A percentile compares a stretch with the other conserved stretches of the same genome.
These are phyloP conservation scores for Pseudomyrmex flavicornis DNA, from an alignment of 1,140 invertebrate species.

Conservation along the genomic window DNA sequence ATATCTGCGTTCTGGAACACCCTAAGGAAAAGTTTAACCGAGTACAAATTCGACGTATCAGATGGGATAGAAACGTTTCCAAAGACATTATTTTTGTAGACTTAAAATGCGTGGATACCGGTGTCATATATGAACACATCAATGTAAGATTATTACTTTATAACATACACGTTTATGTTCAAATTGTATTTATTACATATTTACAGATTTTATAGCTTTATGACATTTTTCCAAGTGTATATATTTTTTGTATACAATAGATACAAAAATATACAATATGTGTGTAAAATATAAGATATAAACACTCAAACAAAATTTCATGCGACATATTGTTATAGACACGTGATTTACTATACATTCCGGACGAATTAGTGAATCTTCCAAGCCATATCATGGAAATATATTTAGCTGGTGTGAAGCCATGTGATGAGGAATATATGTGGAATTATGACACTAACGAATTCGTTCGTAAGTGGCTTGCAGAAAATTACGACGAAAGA, in stretches of 20 bases:
- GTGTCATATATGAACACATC: slow-evolving; percentile 67
- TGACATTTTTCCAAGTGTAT: too few relatives aligned
- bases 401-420: slow-evolving; percentile 76
- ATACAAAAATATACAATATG: background rate
- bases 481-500: slow-evolving; percentile 62
- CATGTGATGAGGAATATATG: slow-evolving; percentile 79
- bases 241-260: slow-evolving; percentile 19
- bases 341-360: slow-evolving; percentile 74
- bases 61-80: slow-evolving; percentile 50
- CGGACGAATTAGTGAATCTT: slow-evolving; percentile 73
- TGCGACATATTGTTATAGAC: slow-evolving; percentile 63
- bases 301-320: background rate
- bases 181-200: background rate
- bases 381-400: slow-evolving; percentile 78
- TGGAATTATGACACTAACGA: slow-evolving; percentile 78
- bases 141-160: slow-evolving; percentile 66
- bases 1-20: slow-evolving; percentile 73
- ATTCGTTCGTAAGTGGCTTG: slow-evolving; percentile 74
- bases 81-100: slow-evolving; percentile 65
- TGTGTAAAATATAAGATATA: background rate
- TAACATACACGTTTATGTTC: slow-evolving; percentile 1
- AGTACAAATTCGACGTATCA: slow-evolving; percentile 77
- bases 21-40: slow-evolving; percentile 75
- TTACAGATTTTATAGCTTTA: too few relatives aligned
- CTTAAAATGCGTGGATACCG: slow-evolving; percentile 79